Base-by-base conservation (phyloP, 53 echinoderm and acorn worm species). In the Henricia sp. region DNA sequence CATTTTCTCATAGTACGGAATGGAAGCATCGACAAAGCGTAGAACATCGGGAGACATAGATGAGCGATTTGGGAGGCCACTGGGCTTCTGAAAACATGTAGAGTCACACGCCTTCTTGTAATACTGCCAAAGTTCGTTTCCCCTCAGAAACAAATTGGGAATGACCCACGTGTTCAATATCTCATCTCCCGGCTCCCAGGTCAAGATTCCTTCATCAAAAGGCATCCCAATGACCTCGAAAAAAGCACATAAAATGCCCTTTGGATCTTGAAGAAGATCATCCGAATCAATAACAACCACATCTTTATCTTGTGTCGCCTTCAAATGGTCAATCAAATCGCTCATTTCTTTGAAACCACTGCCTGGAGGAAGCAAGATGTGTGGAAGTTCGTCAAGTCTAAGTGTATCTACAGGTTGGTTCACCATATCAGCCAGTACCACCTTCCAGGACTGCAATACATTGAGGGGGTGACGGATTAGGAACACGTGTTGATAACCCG, bases 1-100 rank as follows among this genome's bases (percentile, higher is more conserved):
- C 46, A 82, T 65, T 32, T 82, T 82, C 17, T 82, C 50, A 30
- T 82, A 82, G 52, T 82, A 82, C 24, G 82, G 80, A 42, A 80
- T 64, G 13, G 80, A 63, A 23, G 44, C 63, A 41, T 80, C 80
- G 39, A 80, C 64, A 23, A 65, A 82, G n/a, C 30, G 48, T 2
- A 82, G 67, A 17, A 67, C n/a, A 36, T 67, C 82, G 3, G 65
- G 57, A 16, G 67, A 30, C 19, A 82, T 37, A 11, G 65, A 24
- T 0, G 82, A 82, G 21, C 82, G 43, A 1, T 64, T 32, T 8
- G 82, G 82, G 44, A 82, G 20, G 20, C 29, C 51, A 16, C n/a
- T 9, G 5, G 82, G 82, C 66, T 82, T 66, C 5, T 36, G 32
- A 37, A 82, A 82, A 33, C 82, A 46, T 0, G 82, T 66, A 35